Conservation (phyloP, 1,140 invertebrate species). For the Callitettix versicolor region DNA sequence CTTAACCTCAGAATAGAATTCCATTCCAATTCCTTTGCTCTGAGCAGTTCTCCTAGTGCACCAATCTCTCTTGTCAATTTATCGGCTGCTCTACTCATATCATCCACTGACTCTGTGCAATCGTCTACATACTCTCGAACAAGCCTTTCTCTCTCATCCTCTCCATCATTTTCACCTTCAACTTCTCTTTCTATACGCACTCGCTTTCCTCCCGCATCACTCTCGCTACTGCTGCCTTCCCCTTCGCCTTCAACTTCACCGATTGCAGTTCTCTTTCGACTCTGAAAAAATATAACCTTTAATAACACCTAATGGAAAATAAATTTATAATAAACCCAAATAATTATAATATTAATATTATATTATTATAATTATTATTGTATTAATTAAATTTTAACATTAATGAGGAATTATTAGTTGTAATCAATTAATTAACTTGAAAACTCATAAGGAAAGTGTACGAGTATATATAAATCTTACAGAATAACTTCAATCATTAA, state of each 20-base stretch:
- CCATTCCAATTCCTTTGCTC: constrained; percentile 73
- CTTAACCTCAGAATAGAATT: constrained; percentile 64
- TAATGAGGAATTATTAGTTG: too few species aligned
- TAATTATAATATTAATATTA: too few species aligned
- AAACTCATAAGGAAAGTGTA: too few species aligned
- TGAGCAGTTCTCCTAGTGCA: constrained; percentile 52
- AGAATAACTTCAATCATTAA: too few species aligned
- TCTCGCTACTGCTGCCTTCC: constrained; percentile 22
- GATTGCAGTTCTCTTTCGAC: constrained; percentile 7
- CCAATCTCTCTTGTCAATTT: constrained; percentile 48
- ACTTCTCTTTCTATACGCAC: constrained; percentile 15
- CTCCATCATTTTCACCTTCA: constrained; percentile 12
- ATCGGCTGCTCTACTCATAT: constrained; percentile 45
- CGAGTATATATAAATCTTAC: too few species aligned
- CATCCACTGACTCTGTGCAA: constrained; percentile 41
- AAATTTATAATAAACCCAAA: not conserved
- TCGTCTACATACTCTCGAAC: constrained; percentile 47
- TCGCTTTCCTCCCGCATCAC: constrained; percentile 20
- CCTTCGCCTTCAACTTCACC: constrained; percentile 11
- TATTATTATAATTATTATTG: too few species aligned
- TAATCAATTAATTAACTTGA: too few species aligned
- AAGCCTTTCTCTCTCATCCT: constrained; percentile 29
- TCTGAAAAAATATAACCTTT: too few species aligned
- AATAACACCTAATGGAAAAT: too few species aligned
- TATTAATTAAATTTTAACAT: too few species aligned